Conservation (phyloP, 2,797 vertebrate species). For the Sebastes paucispinis region DNA sequence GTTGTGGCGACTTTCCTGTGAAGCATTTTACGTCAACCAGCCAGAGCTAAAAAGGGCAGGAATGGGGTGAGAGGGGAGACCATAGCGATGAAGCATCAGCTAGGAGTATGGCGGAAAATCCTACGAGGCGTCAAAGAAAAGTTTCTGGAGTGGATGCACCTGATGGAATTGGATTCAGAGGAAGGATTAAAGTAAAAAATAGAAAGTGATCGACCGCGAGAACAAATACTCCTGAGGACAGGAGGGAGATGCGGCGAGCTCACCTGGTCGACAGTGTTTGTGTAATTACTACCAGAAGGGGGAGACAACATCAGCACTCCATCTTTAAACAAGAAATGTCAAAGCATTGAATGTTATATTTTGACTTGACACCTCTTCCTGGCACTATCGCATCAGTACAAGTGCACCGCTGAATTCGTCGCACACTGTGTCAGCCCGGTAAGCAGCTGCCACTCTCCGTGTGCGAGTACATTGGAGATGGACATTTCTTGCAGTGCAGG, state of each 20-base stretch:
- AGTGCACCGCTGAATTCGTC: not conserved
- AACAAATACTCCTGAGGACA: not conserved
- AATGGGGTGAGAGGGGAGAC: not conserved
- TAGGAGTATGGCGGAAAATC: not conserved
- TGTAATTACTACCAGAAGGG: not conserved
- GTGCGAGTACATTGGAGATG: constrained; percentile 23
- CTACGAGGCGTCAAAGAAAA: not conserved
- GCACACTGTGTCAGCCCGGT: not conserved
- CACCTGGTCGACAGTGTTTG: not conserved
- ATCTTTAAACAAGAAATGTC: not conserved
- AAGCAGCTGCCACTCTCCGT: constrained; percentile 27
- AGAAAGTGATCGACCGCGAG: not conserved
- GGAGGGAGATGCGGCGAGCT: not conserved
- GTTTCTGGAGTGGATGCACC: not conserved
- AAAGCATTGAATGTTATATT: not conserved
- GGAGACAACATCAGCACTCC: not conserved
- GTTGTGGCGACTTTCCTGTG: not conserved
- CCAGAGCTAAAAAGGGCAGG: not conserved
- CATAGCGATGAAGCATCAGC: not conserved
- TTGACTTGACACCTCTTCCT: not conserved
- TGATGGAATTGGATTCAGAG: not conserved
- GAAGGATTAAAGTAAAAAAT: not conserved
- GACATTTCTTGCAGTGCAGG: constrained; percentile 72
- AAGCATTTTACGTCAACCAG: not conserved
- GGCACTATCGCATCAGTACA: not conserved